Evolutionary conservation across 2,888 invertebrate species (phyloP), one percentile per base, ranked within the genome.

Genomic region (Rhingia campestris): DNA sequence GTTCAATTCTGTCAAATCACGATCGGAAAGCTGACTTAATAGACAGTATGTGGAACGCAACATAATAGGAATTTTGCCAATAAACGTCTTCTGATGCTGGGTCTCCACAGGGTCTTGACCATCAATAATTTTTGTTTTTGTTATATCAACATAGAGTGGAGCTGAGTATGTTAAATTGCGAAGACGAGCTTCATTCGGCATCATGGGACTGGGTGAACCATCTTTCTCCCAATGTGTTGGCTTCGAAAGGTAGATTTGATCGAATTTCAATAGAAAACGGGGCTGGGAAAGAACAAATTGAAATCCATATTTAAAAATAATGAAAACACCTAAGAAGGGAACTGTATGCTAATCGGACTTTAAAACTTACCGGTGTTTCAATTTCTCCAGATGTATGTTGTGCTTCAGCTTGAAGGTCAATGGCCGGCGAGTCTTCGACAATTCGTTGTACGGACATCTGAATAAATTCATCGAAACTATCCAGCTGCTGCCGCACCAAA

Each of bases 181-280:
- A 67, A 99, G 93, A 84, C 99, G 94, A 4, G 99, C 99, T 92
- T 99, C 99, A 89, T 99, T 99, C 0, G 99, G 99, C 98, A 99
- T 99, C 99, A 99, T 99, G 77, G 99, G 98, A 75, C 97, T 97
- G 10, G 99, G 99, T 0, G 99, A 98, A 89, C 99, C 99, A 93
- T 99, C 99, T 92, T 99, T 99, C 91, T 99, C 99, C 99, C 99
- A 99, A 93, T 99, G 99, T 6, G 99, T 99, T 2, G 99, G 99
- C 91, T 99, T 99, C 0, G 99, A 99, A 54, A 99, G 92, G 91
- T 99, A 99, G 90, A 99, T 99, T 92, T 99, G 99, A 91, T 99
- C 99, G 92, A 99, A 99, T 92, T 99, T 99, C 6, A 99, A 91
- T 45, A 97, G 92, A 92, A 98, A 99, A 82, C 96, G 94, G 0